Conservation (phyloP, 2,113 vertebrate species). For the Anhinga rufa region DNA sequence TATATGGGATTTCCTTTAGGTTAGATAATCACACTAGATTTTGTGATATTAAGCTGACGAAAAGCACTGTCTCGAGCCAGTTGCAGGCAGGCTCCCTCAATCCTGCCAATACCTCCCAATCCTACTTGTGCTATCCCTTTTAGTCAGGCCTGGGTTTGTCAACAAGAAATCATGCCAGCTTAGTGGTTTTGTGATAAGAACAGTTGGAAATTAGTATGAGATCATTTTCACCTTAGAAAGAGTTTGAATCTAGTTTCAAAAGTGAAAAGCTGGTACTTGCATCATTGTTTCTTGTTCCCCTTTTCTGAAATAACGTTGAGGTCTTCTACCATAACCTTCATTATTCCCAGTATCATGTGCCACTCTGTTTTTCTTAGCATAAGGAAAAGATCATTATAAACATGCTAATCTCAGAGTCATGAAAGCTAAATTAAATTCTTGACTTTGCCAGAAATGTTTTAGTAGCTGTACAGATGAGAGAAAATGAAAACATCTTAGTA, state of each 20-base stretch:
- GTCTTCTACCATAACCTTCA: not conserved
- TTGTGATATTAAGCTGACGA: not conserved
- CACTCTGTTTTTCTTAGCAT: not conserved
- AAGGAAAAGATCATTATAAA: not conserved
- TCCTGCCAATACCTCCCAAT: not conserved
- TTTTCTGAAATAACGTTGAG: not conserved
- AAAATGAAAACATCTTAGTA: not conserved
- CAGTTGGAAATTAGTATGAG: not conserved
- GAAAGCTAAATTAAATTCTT: not conserved
- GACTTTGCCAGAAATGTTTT: not conserved
- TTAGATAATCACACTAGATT: not conserved
- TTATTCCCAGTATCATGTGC: not conserved
- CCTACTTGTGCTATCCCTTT: not conserved
- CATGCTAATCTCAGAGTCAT: not conserved
- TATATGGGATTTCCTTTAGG: slow-evolving; percentile 25
- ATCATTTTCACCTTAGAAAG: not conserved
- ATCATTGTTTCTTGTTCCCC: not conserved
- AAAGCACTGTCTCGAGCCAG: not conserved
- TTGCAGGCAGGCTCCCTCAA: not conserved
- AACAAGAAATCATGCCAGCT: not conserved
- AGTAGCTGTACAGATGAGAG: not conserved
- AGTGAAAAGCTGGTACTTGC: not conserved
- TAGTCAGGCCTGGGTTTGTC: not conserved
- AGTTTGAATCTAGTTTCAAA: not conserved
- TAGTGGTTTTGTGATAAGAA: not conserved